Percentiles rank a stretch among this genome's conserved stretches.
These are phyloP conservation scores for Drosophila mimetica DNA, from an alignment of 2,888 invertebrate species.

Conservation along the genomic window DNA sequence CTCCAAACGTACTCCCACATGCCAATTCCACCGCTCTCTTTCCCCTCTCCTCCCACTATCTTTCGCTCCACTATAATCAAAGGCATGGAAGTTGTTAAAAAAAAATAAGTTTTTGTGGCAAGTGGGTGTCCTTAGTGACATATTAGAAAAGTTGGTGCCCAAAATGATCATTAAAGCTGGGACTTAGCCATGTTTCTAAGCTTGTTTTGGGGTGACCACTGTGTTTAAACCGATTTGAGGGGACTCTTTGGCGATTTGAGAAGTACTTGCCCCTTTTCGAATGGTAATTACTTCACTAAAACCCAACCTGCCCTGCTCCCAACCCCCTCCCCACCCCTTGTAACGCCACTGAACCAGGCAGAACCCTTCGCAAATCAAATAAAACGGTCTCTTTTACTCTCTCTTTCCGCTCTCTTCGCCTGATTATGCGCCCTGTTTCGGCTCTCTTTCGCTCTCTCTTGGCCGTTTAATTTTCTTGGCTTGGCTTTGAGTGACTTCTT, in stretches of 20 bases:
- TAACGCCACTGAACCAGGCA: conserved; percentile 12
- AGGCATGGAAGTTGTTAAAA: neutral
- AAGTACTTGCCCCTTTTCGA: neutral
- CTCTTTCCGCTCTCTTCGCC: conserved; percentile 23
- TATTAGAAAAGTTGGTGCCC: too few relatives aligned
- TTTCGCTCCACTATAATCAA: conserved; percentile 2
- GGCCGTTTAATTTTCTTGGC: conserved; percentile 46
- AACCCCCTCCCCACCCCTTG: neutral
- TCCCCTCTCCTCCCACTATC: too few relatives aligned
- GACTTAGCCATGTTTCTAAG: too few relatives aligned
- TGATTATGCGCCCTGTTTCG: conserved; percentile 29
- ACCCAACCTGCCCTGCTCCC: neutral
- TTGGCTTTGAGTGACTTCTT: conserved; percentile 41
- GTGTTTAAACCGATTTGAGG: too few relatives aligned
- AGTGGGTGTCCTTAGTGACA: neutral
- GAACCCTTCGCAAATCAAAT: conserved; percentile 55
- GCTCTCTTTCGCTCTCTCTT: conserved; percentile 31
- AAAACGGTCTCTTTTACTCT: conserved; percentile 48
- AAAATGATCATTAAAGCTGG: too few relatives aligned
- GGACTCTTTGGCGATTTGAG: neutral
- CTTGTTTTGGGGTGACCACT: too few relatives aligned
- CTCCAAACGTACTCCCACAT: conserved; percentile 60
- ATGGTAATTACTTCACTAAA: conserved; percentile 1
- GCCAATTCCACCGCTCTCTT: conserved; percentile 11
- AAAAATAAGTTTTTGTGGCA: neutral